Conservation (phyloP, 2,113 vertebrate genomes). For the Gopherus flavomarginatus region DNA sequence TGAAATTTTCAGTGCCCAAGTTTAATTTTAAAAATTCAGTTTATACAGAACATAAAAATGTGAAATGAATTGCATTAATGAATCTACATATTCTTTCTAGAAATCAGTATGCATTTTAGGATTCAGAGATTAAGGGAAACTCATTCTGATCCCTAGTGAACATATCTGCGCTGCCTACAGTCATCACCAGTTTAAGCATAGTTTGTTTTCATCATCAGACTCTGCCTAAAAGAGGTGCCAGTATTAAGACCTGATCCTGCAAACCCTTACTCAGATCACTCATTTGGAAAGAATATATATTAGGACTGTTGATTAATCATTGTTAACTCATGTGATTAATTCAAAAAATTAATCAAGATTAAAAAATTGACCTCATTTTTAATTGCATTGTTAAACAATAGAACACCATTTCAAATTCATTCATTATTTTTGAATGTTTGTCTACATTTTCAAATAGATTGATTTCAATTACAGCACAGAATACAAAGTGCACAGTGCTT, state of each 20-base stretch:
- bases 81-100: neutral
- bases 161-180: neutral
- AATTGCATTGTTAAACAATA: too few species aligned
- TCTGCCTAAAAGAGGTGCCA: neutral
- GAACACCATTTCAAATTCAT: too few species aligned
- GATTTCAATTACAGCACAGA: too few species aligned
- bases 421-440: too few species aligned
- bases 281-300: neutral
- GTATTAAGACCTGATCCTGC: neutral
- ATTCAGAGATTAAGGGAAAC: neutral
- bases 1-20: neutral
- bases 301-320: too few species aligned
- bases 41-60: neutral
- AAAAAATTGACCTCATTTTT: too few species aligned
- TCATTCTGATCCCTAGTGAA: neutral
- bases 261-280: neutral
- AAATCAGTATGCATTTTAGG: neutral
- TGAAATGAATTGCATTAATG: neutral
- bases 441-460: too few species aligned
- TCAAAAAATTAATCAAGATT: too few species aligned
- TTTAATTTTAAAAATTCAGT: neutral
- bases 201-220: constrained; percentile 4
- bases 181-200: neutral
- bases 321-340: too few species aligned
- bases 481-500: too few species aligned